Conservation (phyloP, 2,113 vertebrate species). For the Marmota monax region DNA sequence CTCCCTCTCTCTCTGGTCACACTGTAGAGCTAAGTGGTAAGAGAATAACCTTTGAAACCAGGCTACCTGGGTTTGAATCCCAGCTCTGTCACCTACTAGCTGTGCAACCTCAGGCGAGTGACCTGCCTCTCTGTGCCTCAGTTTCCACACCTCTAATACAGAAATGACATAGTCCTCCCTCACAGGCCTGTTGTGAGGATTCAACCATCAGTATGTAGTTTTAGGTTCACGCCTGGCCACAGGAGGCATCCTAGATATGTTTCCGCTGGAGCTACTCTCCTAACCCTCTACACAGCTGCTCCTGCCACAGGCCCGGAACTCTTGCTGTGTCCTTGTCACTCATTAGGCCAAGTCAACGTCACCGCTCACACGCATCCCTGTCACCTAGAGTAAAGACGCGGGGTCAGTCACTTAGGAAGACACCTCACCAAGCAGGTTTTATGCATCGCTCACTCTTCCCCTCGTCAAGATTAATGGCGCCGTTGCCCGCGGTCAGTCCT, state of each 20-base stretch:
- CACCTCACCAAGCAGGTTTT: slow-evolving; percentile 71
- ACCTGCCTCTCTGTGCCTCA: neutral
- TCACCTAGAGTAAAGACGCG: slow-evolving; percentile 50
- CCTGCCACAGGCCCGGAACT: neutral
- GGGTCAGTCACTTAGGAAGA: slow-evolving; percentile 76
- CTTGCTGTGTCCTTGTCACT: neutral
- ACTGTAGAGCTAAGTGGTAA: neutral
- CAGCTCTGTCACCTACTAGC: neutral
- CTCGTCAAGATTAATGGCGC: slow-evolving; percentile 84
- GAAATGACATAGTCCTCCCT: neutral
- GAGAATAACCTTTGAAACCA: neutral
- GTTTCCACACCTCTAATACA: neutral
- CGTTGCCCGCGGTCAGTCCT: slow-evolving; percentile 74
- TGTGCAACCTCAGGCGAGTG: neutral
- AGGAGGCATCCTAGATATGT: neutral
- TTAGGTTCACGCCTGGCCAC: neutral
- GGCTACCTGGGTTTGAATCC: neutral
- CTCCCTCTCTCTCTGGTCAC: neutral
- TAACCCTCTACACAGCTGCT: too few species aligned
- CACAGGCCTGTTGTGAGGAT: neutral
- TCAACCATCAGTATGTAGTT: neutral
- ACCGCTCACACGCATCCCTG: neutral
- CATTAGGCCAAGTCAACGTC: neutral
- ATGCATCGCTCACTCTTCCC: slow-evolving; percentile 80
- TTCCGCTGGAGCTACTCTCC: neutral